Conservation (phyloP, 2,113 vertebrate species). For the Gymnorhina tibicen region DNA sequence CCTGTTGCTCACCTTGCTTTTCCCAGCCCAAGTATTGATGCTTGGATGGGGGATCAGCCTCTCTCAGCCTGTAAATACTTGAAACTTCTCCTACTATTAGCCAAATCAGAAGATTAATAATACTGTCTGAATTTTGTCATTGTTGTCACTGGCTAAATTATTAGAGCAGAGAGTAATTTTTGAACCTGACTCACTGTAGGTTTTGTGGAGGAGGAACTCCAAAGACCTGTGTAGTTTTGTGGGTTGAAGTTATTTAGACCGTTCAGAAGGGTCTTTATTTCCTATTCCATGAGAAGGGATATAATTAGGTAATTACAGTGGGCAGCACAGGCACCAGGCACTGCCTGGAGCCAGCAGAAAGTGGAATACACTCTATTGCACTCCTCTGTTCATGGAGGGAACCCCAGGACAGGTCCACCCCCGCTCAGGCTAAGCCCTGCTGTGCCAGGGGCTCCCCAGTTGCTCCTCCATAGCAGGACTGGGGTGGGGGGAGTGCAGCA, state of each 20-base stretch:
- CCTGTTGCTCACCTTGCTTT: neutral
- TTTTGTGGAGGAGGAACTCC: neutral
- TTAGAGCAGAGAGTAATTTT: neutral
- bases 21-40: neutral
- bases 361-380: neutral
- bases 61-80: neutral
- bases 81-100: neutral
- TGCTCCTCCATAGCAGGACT: fast-evolving
- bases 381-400: neutral
- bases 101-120: neutral
- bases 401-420: neutral
- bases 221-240: neutral
- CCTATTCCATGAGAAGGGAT: neutral
- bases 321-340: neutral
- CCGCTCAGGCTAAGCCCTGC: neutral
- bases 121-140: neutral
- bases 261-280: neutral
- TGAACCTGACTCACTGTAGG: neutral
- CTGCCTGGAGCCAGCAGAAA: neutral
- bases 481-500: neutral
- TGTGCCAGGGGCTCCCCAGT: neutral
- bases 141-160: neutral
- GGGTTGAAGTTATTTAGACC: neutral
- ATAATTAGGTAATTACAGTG: neutral
- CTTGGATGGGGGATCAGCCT: neutral